Percentiles rank a stretch among this genome's conserved stretches.
phyloP scores from a whole-genome alignment of 2,888 invertebrate species.

The Branchellion lobata region DNA sequence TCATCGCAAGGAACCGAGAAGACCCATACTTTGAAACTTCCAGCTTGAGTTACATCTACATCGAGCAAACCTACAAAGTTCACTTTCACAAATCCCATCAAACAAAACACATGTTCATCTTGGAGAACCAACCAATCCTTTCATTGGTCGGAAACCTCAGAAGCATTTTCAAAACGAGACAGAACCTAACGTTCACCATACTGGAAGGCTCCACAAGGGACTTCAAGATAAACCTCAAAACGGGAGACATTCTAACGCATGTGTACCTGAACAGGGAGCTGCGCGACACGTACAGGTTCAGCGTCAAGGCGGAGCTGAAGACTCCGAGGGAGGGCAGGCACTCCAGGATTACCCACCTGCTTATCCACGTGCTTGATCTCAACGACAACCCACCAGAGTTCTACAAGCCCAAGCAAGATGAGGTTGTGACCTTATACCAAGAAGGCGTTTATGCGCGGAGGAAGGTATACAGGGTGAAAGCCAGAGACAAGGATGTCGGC shows the following conservation, averaged over 20 bases:
- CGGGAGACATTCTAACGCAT: background rate
- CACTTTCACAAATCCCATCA: background rate
- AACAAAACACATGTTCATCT: conserved; percentile 1
- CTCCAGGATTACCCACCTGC: background rate
- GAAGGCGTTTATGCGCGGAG: conserved; percentile 2
- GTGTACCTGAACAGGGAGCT: background rate
- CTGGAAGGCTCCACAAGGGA: background rate
- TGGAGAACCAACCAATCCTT: background rate
- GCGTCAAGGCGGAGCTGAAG: background rate
- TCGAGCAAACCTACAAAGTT: background rate
- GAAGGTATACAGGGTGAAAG: background rate
- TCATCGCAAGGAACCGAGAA: background rate
- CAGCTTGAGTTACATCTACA: background rate
- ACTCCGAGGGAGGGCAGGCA: background rate
- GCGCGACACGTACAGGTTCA: conserved; percentile 1
- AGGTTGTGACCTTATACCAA: background rate
- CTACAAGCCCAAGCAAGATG: background rate
- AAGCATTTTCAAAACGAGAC: background rate
- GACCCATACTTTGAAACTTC: background rate
- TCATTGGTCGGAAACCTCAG: conserved; percentile 1
- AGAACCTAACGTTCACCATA: background rate
- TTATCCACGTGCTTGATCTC: background rate
- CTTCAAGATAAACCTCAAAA: background rate
- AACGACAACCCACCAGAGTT: conserved; percentile 4
- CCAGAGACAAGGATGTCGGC: background rate